Evolutionary conservation across 2,113 vertebrate genomes (phyloP).

Genomic region (Morone chrysops): DNA sequence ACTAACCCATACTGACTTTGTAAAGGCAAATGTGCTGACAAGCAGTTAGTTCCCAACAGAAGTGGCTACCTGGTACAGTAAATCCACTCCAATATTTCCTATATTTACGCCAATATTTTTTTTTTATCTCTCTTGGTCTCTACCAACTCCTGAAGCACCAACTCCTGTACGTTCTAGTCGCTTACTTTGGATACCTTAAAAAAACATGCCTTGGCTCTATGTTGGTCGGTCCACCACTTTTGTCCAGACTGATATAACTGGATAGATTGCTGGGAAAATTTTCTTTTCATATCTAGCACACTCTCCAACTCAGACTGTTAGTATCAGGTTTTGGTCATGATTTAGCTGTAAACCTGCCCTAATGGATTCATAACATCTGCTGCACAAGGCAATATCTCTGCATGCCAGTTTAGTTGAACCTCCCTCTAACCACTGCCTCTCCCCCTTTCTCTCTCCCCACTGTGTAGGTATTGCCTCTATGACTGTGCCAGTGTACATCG

Average conservation of each 20-base stretch:
- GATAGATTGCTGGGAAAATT: too few species aligned
- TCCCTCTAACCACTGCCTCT: neutral
- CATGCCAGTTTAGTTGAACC: neutral
- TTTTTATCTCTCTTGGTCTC: neutral
- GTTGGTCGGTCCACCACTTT: too few species aligned
- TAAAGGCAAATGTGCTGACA: neutral
- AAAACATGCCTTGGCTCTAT: too few species aligned
- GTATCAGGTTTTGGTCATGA: neutral
- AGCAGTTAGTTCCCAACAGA: neutral
- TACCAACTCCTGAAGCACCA: neutral
- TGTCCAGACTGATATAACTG: too few species aligned
- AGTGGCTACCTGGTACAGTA: neutral
- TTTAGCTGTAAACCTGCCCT: neutral
- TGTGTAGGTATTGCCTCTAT: constrained; percentile 94
- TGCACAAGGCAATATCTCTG: neutral
- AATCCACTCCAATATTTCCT: neutral
- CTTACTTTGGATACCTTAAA: too few species aligned
- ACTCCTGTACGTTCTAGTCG: neutral
- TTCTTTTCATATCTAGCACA: too few species aligned
- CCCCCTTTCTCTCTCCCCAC: neutral
- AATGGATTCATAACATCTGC: neutral
- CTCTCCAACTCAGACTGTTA: neutral
- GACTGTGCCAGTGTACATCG: constrained; percentile 98
- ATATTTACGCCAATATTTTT: neutral
- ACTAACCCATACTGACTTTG: neutral